phyloP scores from a whole-genome alignment of 2,797 vertebrate genomes.

The Meda fulgida region DNA sequence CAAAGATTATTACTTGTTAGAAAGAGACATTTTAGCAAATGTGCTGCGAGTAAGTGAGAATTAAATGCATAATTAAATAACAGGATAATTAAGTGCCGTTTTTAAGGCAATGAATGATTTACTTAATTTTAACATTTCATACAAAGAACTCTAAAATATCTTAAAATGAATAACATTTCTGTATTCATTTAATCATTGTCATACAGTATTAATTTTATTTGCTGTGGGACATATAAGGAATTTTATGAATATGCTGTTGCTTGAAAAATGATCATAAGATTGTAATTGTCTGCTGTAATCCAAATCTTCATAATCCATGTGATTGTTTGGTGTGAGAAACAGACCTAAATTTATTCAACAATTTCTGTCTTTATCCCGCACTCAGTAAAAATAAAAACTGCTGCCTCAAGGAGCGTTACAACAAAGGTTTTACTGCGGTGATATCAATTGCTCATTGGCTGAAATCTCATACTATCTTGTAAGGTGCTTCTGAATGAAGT shows the following conservation, averaged over 20 bases:
- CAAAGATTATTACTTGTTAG: neutral
- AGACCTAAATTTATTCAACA: neutral
- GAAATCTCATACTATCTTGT: neutral
- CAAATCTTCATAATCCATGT: neutral
- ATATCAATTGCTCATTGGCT: neutral
- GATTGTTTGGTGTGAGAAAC: neutral
- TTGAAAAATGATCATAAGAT: neutral
- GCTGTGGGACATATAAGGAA: neutral
- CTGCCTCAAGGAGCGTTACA: neutral
- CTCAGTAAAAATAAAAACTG: neutral
- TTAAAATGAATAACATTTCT: neutral
- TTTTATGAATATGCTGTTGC: neutral
- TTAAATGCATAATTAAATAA: neutral
- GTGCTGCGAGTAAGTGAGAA: neutral
- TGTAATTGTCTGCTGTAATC: neutral
- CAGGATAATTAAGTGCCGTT: neutral
- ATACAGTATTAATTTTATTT: neutral
- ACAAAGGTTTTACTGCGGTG: neutral
- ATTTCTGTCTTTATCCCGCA: neutral
- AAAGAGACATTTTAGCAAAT: neutral
- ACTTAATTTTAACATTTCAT: neutral
- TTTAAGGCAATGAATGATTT: neutral
- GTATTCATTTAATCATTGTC: neutral
- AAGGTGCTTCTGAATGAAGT: too few relatives aligned
- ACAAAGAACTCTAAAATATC: neutral